Conservation (phyloP, 2,888 invertebrate genomes). For the Trissonchulus sp. region DNA sequence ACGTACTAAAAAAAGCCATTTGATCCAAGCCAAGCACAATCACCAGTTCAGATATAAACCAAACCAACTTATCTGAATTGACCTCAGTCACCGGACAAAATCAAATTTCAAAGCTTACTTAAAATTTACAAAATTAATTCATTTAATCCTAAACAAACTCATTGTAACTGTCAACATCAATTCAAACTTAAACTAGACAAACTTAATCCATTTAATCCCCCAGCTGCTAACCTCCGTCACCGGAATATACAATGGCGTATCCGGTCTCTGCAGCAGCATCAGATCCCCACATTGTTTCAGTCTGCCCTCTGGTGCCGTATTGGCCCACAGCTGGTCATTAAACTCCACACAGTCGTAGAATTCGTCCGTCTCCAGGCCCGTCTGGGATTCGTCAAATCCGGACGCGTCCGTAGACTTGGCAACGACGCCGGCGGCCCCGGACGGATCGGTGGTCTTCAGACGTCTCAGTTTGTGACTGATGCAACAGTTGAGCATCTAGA, state of each 20-base stretch:
- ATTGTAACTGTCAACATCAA: too few relatives aligned
- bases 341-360: constrained; percentile 63
- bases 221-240: constrained; percentile 61
- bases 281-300: constrained; percentile 62
- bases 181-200: neutral
- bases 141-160: neutral
- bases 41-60: too few relatives aligned
- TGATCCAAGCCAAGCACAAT: too few relatives aligned
- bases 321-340: constrained; percentile 40
- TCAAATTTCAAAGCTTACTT: too few relatives aligned
- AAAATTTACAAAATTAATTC: too few relatives aligned
- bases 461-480: constrained; percentile 55
- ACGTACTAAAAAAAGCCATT: too few relatives aligned
- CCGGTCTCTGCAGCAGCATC: constrained; percentile 65
- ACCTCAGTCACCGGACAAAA: too few relatives aligned
- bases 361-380: constrained; percentile 63
- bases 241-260: constrained; percentile 70
- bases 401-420: constrained; percentile 37
- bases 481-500: constrained; percentile 63
- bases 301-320: constrained; percentile 67
- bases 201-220: constrained; percentile 37
- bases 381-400: constrained; percentile 24
- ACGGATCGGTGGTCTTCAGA: neutral
- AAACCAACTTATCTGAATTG: too few relatives aligned
- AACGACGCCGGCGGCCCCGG: constrained; percentile 29